Base-by-base conservation (phyloP, 2,113 vertebrate genomes). In the Deroptyus accipitrinus region DNA sequence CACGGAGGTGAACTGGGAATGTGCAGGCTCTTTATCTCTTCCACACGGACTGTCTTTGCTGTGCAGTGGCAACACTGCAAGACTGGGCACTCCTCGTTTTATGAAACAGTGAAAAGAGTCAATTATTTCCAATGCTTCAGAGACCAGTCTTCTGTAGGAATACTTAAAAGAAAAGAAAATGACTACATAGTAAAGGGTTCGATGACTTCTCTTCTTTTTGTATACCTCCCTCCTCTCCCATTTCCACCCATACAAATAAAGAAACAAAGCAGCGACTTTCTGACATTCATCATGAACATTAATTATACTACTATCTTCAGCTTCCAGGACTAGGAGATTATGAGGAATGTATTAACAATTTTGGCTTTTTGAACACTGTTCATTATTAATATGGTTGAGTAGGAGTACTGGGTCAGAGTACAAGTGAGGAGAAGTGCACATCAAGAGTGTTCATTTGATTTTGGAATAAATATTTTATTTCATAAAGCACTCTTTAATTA, bases 251-350 rank as follows among this genome's bases (percentile, higher is more conserved):
- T 2, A 11, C 59, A 89, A 84, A 63, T 74, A 87, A 85, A 94
- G 90, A 94, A 96, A 92, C 93, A 96, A 96, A 97, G 89, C 67
- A 59, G 57, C 63, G 49, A 63, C 89, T 78, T 87, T 95, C 83
- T 92, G 88, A 86, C 73, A 82, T 97, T 96, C 96, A 75, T 97
- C 68, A 42, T 51, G 31, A 77, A 90, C 90, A 48, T 96, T 96
- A 96, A 96, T 97, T 97, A 86, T 87, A 18, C 62, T 73, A 55
- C 90, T 98, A 95, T 98, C 96, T 97, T 96, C 6, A 1, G 9
- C 86, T 97, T 97, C 88, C 97, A 97, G 96, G 91, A 95, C 67
- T 81, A 75, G 83, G 19, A 78, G 92, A 73, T 96, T 94, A 83
- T 42, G 83, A 96, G 95, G 87, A 94, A 92, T 81, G 37, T 86